Conservation (phyloP, 2,113 vertebrate species). For the rabbit (Oryctolagus cuniculus) region mOryCun1.1 NC_091439.1:41430501-41431000, state of each 20-base stretch:
- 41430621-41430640: constrained; percentile 89
- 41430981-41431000: neutral
- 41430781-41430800: constrained; percentile 93
- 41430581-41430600: constrained; percentile 88
- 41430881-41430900: constrained; percentile 72
- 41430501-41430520: constrained; percentile 71
- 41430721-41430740: constrained; percentile 93
- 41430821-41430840: constrained; percentile 87
- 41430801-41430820: constrained; percentile 95
- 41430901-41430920: constrained; percentile 80
- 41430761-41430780: constrained; percentile 94
- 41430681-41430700: constrained; percentile 91
- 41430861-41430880: constrained; percentile 84
- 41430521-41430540: constrained; percentile 86
- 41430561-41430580: constrained; percentile 89
- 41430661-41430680: constrained; percentile 97
- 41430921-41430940: constrained; percentile 59
- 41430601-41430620: constrained; percentile 91
- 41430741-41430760: constrained; percentile 93
- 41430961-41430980: neutral
- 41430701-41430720: constrained; percentile 92
- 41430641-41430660: constrained; percentile 92
- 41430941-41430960: constrained; percentile 52
- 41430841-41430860: constrained; percentile 88
- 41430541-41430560: constrained; percentile 88